A percentile compares a stretch with the other conserved stretches of the same genome.
phyloP scores from a whole-genome alignment of 2,797 vertebrate species.

The Tokudaia muenninki region DNA sequence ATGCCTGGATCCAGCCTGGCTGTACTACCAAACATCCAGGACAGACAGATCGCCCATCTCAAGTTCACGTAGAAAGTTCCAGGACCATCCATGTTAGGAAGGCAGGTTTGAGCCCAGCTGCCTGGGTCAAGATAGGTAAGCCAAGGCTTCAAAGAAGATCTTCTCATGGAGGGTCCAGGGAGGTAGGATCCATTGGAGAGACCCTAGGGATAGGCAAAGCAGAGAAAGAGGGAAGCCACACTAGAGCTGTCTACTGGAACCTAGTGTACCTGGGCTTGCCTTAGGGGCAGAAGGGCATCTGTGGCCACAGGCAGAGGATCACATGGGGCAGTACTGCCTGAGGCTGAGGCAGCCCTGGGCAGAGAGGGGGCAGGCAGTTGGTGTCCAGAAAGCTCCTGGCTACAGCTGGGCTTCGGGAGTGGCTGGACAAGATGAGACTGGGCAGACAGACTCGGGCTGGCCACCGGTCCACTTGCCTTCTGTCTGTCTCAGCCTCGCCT shows the following conservation, averaged over 20 bases:
- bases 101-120: neutral
- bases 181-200: neutral
- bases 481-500: accelerated
- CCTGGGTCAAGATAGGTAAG: neutral
- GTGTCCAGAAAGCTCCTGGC: neutral
- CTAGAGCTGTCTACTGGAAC: neutral
- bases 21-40: no score
- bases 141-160: neutral
- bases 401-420: neutral
- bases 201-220: neutral
- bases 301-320: neutral
- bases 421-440: neutral
- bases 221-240: no score
- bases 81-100: accelerated
- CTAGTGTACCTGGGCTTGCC: no score
- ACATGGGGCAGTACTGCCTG: accelerated
- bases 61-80: neutral
- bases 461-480: accelerated
- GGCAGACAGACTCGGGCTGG: neutral
- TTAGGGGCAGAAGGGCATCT: neutral
- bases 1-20: neutral
- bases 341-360: neutral
- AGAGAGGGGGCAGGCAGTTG: neutral
- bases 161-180: accelerated
- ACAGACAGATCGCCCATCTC: neutral